Conservation (phyloP, 2,888 invertebrate genomes). For the Carterocephalus palaemon region DNA sequence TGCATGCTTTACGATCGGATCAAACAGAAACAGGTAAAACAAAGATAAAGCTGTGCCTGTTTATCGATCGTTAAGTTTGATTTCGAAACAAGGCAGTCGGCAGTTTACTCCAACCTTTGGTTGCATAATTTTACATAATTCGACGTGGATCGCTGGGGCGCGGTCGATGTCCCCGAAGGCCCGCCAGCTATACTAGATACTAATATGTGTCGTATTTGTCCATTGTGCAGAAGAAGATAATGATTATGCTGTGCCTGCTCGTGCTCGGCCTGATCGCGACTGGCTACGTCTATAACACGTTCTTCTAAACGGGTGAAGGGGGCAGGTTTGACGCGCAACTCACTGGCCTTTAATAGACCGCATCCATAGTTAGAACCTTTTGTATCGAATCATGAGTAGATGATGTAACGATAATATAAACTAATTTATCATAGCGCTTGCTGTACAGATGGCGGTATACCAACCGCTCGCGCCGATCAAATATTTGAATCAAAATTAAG, state of each 20-base stretch:
- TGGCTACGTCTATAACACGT: constrained; percentile 76
- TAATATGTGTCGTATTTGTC: constrained; percentile 74
- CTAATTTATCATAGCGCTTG: constrained; percentile 22
- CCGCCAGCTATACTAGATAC: constrained; percentile 55
- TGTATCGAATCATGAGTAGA: constrained; percentile 46
- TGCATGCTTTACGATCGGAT: no score
- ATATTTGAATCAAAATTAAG: constrained; percentile 38
- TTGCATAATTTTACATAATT: constrained; percentile 1
- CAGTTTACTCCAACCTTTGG: no score
- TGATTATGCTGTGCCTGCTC: constrained; percentile 93
- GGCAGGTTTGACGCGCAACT: constrained; percentile 70
- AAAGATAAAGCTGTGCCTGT: no score
- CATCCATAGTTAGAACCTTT: constrained; percentile 52
- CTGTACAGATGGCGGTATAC: constrained; percentile 4
- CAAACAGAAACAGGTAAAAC: no score
- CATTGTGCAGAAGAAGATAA: constrained; percentile 93
- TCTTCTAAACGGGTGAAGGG: constrained; percentile 69
- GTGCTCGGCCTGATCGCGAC: constrained; percentile 85
- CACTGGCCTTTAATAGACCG: constrained; percentile 55
- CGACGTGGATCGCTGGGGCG: constrained; percentile 12
- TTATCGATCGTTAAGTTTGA: no score
- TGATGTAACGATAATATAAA: constrained; percentile 31
- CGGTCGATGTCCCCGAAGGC: constrained; percentile 40
- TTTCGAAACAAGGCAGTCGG: no score
- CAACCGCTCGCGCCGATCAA: constrained; percentile 27